Base-by-base conservation (phyloP, 2,797 vertebrate genomes). In the Sebastes hopkinsi region DNA sequence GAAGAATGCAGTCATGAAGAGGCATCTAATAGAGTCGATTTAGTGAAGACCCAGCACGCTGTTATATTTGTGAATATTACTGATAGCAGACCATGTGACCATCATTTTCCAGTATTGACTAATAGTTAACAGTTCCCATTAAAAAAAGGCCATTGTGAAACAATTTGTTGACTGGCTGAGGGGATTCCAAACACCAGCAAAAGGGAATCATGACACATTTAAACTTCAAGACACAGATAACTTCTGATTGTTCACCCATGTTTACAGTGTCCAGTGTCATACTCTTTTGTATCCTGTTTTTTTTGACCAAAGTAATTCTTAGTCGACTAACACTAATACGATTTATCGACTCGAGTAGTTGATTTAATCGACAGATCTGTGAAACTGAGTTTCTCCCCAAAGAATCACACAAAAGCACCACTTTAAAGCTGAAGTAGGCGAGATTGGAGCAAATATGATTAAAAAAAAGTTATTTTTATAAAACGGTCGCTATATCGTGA, bases 401-500 rank as follows among this genome's bases (percentile, higher is more conserved):
- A 50, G 16, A 50, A 20, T 46, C 42, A 46, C 16, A 46, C 0
- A 46, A 18, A 46, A 18, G 42, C 42, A 46, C 42, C 2, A 1
- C 42, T 38, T 14, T 38, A 38, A 38, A 38, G 2, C 36, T 6
- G 36, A 5, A 14, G 0, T 38, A 38, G 36, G 36, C 0, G 38
- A 38, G 38, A 14, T 14, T 38, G 38, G 38, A 38, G 38, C 38
- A 38, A 38, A 38, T 38, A 38, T 38, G 13, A 38, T 1, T 38
- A 14, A 14, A 38, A 38, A 38, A 38, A 38, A 2, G 36, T 38
- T 38, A 38, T 38, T 38, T 38, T 38, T 38, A 38, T 38, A 38
- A 38, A 38, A 38, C 38, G 5, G 38, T 0, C 0, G 5, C 36
- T 38, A 14, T 38, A 38, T 38, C 0, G 0, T 38, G 36, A 38